These are phyloP conservation scores for Zhuqinia jingwanae DNA, from an alignment of 2,888 invertebrate species.

Conservation along the genomic window DNA sequence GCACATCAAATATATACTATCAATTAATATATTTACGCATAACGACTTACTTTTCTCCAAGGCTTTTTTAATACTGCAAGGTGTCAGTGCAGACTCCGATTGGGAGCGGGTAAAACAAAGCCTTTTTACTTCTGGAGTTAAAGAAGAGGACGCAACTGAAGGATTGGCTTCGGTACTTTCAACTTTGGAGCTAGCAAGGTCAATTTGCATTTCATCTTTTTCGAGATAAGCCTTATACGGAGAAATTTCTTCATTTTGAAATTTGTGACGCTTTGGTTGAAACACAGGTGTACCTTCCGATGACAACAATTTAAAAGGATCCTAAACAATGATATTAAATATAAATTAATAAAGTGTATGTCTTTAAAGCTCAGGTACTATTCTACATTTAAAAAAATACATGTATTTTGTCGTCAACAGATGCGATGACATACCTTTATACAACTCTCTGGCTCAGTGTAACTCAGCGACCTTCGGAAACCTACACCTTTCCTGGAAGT, in stretches of 20 bases:
- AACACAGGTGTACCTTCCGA: constrained; percentile 54
- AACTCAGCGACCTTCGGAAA: constrained; percentile 56
- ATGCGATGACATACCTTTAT: no score
- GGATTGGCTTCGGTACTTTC: neutral
- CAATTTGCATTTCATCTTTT: neutral
- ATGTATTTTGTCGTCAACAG: no score
- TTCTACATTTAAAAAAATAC: no score
- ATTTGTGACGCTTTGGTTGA: constrained; percentile 65
- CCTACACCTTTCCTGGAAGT: constrained; percentile 22
- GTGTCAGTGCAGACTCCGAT: constrained; percentile 74
- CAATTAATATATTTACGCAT: neutral
- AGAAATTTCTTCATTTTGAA: constrained; percentile 51
- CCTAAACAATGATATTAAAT: constrained; percentile 9
- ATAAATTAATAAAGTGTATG: neutral
- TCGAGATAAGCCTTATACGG: constrained; percentile 52
- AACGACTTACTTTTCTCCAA: constrained; percentile 72
- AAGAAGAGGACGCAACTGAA: neutral
- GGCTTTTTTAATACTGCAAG: constrained; percentile 73
- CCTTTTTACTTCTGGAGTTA: constrained; percentile 66
- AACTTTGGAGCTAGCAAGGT: neutral
- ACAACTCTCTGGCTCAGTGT: constrained; percentile 34
- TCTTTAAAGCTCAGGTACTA: neutral
- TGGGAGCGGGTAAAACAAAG: constrained; percentile 73
- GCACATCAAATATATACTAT: neutral
- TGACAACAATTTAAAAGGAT: neutral